Percentiles rank a stretch among this genome's conserved stretches.
phyloP scores from a whole-genome alignment of 2,113 vertebrate genomes.

The Andinoacara biseriatus region DNA sequence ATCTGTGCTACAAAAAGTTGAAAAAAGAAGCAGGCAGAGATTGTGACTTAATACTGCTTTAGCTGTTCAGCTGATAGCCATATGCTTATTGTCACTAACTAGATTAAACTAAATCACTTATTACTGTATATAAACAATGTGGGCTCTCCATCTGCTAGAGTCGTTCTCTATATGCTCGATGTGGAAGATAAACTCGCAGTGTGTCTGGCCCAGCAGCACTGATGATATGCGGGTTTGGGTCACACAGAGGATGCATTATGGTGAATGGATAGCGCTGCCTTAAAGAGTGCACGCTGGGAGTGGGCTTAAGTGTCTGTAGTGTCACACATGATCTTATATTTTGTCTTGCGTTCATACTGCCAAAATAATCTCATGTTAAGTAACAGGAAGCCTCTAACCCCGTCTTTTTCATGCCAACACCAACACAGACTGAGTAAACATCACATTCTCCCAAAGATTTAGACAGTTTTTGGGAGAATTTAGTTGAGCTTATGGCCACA shows the following conservation, averaged over 20 bases:
- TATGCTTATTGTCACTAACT: neutral
- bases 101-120: neutral
- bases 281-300: neutral
- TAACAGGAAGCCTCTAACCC: neutral
- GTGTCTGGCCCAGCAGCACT: neutral
- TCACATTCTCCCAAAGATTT: neutral
- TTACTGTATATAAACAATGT: neutral
- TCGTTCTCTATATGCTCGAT: neutral
- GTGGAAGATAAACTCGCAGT: neutral
- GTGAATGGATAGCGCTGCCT: neutral
- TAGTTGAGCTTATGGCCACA: neutral
- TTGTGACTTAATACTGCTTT: neutral
- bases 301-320: neutral
- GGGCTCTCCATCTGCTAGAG: neutral
- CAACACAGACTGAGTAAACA: neutral
- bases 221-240: neutral
- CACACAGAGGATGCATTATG: neutral
- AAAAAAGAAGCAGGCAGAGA: neutral
- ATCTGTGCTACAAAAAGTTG: neutral
- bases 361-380: neutral
- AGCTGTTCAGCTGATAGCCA: neutral
- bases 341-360: neutral
- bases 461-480: neutral
- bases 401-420: neutral
- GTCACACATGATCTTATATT: neutral